Base-by-base conservation (phyloP, 2,888 invertebrate genomes). In the Zaprionus bogoriensis region DNA sequence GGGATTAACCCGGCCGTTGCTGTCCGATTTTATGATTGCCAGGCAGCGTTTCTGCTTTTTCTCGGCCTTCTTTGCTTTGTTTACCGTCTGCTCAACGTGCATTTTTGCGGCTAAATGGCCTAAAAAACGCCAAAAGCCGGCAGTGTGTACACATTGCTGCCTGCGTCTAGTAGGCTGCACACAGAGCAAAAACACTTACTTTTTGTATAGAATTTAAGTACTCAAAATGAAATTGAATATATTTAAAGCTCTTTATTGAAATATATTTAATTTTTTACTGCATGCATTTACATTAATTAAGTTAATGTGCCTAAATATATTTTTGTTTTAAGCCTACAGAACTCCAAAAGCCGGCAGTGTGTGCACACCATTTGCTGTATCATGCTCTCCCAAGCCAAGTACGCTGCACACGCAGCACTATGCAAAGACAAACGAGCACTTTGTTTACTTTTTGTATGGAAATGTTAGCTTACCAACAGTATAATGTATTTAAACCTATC, bases 41-140 rank as follows among this genome's bases (percentile, higher is more conserved):
- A 92, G 89, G 52, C 92, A 91, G 62, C 92, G 91, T 36, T 84
- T 89, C 57, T 91, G 89, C 69, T 93, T 93, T 77, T 90, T 91
- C 20, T 89, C 79, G 1, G 90, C 77, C 82, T 92, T 92, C 28
- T 79, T 85, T 0, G 68, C 65, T 30, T 73, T 80, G 67, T 84
- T 87, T 60, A 87, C 57, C 12, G 73, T 82, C 53, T 66, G 53
- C 22, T 61, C 68, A 65, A 71, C 71, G 64, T 74, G 83, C 87
- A 83, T 75, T 9, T 48, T 48, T 44, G 1, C 4, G 9, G 30
- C 30, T 47, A 20, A 48, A 23, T 12, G 4, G 9, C 6, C 39
- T 41, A 74, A 67, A 67, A 48, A 74, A 74, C 53, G 42, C 42
- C 62, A 44, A 17, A 30, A 53, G 4, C 6, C 0, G 6, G 1